These are phyloP conservation scores for Numenius arquata DNA, from an alignment of 2,113 vertebrate genomes.

Conservation along the genomic window DNA sequence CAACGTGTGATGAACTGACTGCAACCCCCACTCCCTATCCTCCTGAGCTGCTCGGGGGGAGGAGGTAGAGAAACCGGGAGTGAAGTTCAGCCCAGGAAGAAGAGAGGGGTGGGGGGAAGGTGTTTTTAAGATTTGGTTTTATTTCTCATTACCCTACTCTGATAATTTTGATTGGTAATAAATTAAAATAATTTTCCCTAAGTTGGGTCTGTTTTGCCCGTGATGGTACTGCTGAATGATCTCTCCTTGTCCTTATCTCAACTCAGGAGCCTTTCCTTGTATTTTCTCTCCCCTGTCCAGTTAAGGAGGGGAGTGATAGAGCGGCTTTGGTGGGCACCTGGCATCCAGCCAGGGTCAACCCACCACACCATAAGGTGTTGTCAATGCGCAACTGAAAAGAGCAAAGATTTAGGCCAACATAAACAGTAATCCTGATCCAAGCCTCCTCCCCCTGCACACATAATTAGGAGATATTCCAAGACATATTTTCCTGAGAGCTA, in stretches of 20 bases:
- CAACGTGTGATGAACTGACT: no score
- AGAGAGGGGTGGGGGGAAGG: not conserved
- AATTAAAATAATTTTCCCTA: not conserved
- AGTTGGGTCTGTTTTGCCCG: not conserved
- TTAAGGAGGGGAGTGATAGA: not conserved
- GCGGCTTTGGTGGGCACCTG: not conserved
- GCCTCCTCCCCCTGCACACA: not conserved
- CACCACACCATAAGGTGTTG: not conserved
- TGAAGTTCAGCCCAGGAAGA: not conserved
- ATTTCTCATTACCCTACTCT: not conserved
- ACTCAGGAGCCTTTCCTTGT: not conserved
- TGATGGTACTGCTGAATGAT: not conserved
- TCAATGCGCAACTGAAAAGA: conserved; percentile 18
- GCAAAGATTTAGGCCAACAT: conserved; percentile 33
- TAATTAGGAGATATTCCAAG: conserved; percentile 44
- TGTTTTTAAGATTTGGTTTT: not conserved
- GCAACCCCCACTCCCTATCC: no score
- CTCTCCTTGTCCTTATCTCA: not conserved
- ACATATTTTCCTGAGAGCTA: not conserved
- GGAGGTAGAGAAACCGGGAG: not conserved
- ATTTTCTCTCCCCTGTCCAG: not conserved
- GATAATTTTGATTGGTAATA: not conserved
- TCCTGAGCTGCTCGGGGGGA: no score
- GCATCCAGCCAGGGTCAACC: not conserved
- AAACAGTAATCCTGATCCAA: conserved; percentile 28